Percentiles rank a stretch among this genome's conserved stretches.
Conservation (phyloP, 2,113 vertebrate genomes). For the Pseudorhombus dupliciocellatus region DNA sequence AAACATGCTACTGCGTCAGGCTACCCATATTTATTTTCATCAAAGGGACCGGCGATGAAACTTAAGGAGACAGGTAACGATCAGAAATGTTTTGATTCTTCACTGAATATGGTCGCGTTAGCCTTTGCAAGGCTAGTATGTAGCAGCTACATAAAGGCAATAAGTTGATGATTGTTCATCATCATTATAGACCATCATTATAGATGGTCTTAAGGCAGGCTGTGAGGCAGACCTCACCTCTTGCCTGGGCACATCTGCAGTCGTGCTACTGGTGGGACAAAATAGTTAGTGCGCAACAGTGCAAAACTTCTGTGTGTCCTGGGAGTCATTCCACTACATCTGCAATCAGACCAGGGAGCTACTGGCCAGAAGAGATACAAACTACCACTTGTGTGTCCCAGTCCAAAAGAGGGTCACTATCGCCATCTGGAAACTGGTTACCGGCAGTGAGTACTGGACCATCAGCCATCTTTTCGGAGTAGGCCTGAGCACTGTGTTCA, state of each 20-base stretch:
- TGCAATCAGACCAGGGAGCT: background rate
- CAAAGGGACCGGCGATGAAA: no score
- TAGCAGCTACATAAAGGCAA: no score
- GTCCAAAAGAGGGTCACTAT: background rate
- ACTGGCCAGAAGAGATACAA: background rate
- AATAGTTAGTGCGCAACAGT: background rate
- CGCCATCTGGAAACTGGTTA: background rate
- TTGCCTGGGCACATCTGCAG: background rate
- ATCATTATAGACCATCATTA: no score
- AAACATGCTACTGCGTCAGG: no score
- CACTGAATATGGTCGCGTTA: no score
- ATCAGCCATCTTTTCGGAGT: slow-evolving; percentile 3
- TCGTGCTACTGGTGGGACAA: background rate
- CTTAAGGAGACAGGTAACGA: no score
- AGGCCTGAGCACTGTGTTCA: background rate
- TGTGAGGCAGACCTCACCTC: background rate
- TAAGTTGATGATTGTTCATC: no score
- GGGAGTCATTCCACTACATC: background rate
- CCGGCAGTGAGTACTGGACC: background rate
- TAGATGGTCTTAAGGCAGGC: background rate
- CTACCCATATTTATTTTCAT: no score
- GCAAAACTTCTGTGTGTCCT: background rate
- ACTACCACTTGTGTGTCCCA: background rate
- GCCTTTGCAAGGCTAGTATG: no score
- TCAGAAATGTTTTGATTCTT: no score